Conservation (phyloP, 2,797 vertebrate genomes). For the Geotrypetes seraphini region DNA sequence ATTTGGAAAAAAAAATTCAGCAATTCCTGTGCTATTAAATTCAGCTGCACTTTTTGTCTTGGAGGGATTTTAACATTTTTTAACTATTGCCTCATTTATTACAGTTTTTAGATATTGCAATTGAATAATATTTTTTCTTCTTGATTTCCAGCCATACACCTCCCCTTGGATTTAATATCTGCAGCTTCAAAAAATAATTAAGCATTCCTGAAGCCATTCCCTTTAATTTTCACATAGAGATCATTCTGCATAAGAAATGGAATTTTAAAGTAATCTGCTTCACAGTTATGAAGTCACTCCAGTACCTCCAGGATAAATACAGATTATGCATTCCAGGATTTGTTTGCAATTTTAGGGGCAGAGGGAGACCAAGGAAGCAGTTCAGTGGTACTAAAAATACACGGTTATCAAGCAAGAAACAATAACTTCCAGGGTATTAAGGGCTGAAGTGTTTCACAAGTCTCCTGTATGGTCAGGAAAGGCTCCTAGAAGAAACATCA, state of each 20-base stretch:
- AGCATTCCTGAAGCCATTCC: conserved; percentile 29
- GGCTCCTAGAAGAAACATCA: conserved; percentile 33
- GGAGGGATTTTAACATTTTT: too few species aligned
- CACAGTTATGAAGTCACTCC: conserved; percentile 36
- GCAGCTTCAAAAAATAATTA: conserved; percentile 24
- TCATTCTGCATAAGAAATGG: conserved; percentile 38
- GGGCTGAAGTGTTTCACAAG: conserved; percentile 22
- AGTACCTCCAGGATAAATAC: conserved; percentile 46
- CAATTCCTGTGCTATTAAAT: too few species aligned
- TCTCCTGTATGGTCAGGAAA: conserved; percentile 44
- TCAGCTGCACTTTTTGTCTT: too few species aligned
- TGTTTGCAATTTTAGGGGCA: conserved; percentile 49
- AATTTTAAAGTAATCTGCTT: conserved; percentile 38
- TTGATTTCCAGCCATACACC: too few species aligned
- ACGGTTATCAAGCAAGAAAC: conserved; percentile 42
- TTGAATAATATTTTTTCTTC: too few species aligned
- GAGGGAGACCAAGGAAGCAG: conserved; percentile 28
- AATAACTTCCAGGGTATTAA: conserved; percentile 41
- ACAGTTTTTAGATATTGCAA: too few species aligned
- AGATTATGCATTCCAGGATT: conserved; percentile 53
- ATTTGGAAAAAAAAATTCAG: too few species aligned
- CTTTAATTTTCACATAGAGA: conserved; percentile 32
- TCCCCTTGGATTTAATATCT: conserved; percentile 12
- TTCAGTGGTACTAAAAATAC: conserved; percentile 38
- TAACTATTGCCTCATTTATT: too few species aligned